These are phyloP conservation scores for Drosophila ercepeae DNA, from an alignment of 1,140 invertebrate species.

Conservation along the genomic window DNA sequence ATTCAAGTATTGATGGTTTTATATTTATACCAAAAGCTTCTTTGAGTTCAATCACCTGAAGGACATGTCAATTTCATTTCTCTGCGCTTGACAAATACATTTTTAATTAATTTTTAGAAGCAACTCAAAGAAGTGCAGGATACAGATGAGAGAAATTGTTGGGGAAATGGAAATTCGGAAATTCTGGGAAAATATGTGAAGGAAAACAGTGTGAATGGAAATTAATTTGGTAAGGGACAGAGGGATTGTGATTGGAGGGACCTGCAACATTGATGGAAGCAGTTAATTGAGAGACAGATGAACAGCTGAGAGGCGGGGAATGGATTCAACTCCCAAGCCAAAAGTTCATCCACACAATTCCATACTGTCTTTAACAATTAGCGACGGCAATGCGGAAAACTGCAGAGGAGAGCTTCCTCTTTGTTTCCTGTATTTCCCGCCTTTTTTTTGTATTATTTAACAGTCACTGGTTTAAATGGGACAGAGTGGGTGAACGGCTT, in stretches of 20 bases:
- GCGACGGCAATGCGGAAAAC: conserved; percentile 43
- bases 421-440: background rate
- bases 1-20: background rate
- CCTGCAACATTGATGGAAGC: conserved; percentile 63
- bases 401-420: conserved; percentile 11
- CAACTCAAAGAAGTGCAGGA: background rate
- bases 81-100: conserved; percentile 1
- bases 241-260: conserved; percentile 27
- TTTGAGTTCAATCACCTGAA: background rate
- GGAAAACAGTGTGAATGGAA: conserved; percentile 45
- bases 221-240: conserved; percentile 17
- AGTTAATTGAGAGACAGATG: conserved; percentile 73
- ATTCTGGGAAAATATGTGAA: conserved; percentile 12
- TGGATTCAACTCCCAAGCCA: conserved; percentile 1
- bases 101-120: conserved; percentile 29
- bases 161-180: background rate
- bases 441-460: background rate
- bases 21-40: background rate
- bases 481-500: conserved; percentile 6
- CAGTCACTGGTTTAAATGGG: conserved; percentile 17
- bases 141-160: conserved; percentile 4
- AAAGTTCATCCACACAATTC: background rate
- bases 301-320: conserved; percentile 25
- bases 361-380: conserved; percentile 31
- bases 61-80: background rate